These are phyloP conservation scores for Apogon talboti DNA, from an alignment of 2,797 vertebrate genomes.

Conservation along the genomic window DNA sequence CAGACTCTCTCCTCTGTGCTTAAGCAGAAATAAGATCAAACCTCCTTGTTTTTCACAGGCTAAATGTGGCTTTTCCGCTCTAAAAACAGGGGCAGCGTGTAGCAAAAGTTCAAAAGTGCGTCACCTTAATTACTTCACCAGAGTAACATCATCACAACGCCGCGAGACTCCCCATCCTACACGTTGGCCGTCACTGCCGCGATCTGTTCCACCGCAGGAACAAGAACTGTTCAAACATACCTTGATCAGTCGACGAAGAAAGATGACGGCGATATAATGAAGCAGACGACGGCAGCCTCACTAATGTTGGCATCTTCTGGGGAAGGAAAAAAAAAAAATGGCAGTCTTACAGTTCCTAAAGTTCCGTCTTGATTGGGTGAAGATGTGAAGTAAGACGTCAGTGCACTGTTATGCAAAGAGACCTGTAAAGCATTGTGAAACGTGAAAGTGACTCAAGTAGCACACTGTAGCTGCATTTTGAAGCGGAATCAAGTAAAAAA, in stretches of 20 bases:
- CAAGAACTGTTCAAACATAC: slow-evolving; percentile 10
- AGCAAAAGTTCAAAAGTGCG: slow-evolving; percentile 14
- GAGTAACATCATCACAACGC: neutral
- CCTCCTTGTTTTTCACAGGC: slow-evolving; percentile 12
- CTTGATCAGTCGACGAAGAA: neutral
- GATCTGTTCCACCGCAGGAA: neutral
- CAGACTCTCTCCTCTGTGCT: slow-evolving; percentile 16
- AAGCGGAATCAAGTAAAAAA: slow-evolving; percentile 11
- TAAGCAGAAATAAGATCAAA: slow-evolving; percentile 14
- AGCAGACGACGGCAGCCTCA: neutral
- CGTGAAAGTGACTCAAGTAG: slow-evolving; percentile 1
- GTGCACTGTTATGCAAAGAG: neutral
- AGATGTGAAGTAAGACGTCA: slow-evolving; percentile 13
- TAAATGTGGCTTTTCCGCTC: slow-evolving; percentile 2
- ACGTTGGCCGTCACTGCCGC: neutral
- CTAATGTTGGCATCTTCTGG: neutral
- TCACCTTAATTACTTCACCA: neutral
- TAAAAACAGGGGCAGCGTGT: slow-evolving; percentile 3
- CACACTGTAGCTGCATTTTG: neutral
- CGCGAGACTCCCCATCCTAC: too few species aligned
- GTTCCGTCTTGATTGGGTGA: slow-evolving; percentile 11
- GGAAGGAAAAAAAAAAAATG: neutral
- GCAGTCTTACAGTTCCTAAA: neutral
- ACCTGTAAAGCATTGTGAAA: slow-evolving; percentile 4
- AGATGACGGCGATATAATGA: neutral